Percentiles rank a stretch among this genome's conserved stretches.
Evolutionary conservation across 2,113 vertebrate species (phyloP).

Genomic region (Pedetes capensis): DNA sequence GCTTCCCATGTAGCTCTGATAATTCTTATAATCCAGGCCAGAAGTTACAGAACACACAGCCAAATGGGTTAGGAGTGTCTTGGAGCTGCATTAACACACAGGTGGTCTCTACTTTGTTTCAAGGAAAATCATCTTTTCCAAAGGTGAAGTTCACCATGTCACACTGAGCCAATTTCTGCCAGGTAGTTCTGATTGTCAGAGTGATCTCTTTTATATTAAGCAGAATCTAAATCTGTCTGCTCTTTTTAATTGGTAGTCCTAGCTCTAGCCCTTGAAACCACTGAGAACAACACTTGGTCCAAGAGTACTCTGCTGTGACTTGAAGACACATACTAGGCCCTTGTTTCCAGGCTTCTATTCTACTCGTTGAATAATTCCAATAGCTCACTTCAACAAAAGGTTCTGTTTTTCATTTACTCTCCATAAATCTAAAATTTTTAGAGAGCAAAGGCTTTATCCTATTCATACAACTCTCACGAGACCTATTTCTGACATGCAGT

Average conservation of each 20-base stretch:
- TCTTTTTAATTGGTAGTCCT: background rate
- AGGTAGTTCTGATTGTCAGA: background rate
- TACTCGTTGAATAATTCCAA: background rate
- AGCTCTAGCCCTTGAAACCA: background rate
- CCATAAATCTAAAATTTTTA: background rate
- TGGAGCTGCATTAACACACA: accelerated
- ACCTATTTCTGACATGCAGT: background rate
- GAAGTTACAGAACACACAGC: background rate
- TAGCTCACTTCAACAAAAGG: background rate
- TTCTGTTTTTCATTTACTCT: background rate
- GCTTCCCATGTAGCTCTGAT: background rate
- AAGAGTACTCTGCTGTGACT: background rate
- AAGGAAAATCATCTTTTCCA: background rate
- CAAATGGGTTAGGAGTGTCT: background rate
- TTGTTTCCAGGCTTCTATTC: background rate
- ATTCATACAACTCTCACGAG: background rate
- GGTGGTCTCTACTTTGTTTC: background rate
- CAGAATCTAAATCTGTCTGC: background rate
- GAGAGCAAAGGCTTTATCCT: background rate
- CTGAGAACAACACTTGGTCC: background rate
- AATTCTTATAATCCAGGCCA: background rate
- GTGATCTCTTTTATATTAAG: background rate
- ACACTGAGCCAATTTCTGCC: background rate
- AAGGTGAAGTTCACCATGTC: background rate
- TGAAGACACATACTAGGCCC: background rate